Base-by-base conservation (phyloP, 2,888 invertebrate species). In the Acrobasis suavella region DNA sequence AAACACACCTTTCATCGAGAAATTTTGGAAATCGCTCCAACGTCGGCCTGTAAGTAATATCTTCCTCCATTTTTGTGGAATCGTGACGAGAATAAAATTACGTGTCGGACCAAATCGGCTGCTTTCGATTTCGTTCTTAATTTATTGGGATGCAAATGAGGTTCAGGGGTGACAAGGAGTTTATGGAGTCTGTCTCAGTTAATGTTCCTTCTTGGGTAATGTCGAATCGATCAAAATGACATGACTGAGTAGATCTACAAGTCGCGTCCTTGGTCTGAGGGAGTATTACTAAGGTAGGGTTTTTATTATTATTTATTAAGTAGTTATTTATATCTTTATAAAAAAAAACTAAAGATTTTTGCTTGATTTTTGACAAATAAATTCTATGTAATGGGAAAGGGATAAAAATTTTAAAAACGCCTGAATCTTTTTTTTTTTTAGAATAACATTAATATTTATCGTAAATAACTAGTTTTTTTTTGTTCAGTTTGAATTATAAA, bases 81-180 rank as follows among this genome's bases (percentile, higher is more conserved):
- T 66, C 81, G 80, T 77, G 77, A 71, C 63, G 50, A 60, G 78
- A 82, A 82, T 82, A 75, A 72, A 76, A 78, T 81, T 77, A 80
- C 50, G 32, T 56, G 42, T 56, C 56, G 37, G 67, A 58, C 66
- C 58, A 62, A 62, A 66, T 65, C 60, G 60, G 64, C 64, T 62
- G 62, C 64, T 68, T 71, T 69, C 69, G 66, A 63, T 74, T 77
- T 72, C 72, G 65, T 67, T 58, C 67, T 69, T 77, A 75, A 80
- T 75, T 76, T 74, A 78, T 76, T 71, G 69, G 69, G 67, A 69
- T 72, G 74, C 64, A 69, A 75, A 77, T 75, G 71, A 32, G 15
- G 50, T 55, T 66, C 71, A 71, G 67, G 63, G 60, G 39, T 51
- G 64, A 42, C 50, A 50, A 59, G 62, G 67, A 62, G 65, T 58